Percentiles rank a stretch among this genome's conserved stretches.
These are phyloP conservation scores for Rutilus rutilus DNA, from an alignment of 2,113 vertebrate species.

Conservation along the genomic window DNA sequence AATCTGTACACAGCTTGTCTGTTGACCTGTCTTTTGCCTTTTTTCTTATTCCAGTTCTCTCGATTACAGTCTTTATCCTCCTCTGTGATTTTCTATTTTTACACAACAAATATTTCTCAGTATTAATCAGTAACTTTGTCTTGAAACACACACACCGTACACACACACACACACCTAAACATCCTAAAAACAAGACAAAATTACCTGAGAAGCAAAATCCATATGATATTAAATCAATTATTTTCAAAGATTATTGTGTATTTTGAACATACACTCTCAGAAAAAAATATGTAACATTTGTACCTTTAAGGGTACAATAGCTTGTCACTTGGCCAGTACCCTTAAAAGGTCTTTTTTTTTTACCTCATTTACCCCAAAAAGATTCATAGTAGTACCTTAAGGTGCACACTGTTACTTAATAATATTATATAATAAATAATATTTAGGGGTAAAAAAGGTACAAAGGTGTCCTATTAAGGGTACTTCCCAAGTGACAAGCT, in stretches of 20 bases:
- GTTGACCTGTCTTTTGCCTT: constrained; percentile 48
- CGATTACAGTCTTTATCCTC: neutral
- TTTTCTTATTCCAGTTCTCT: constrained; percentile 34
- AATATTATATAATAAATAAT: no score
- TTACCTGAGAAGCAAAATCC: neutral
- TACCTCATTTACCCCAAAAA: no score
- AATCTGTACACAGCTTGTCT: constrained; percentile 19
- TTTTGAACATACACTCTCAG: neutral
- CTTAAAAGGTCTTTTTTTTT: no score
- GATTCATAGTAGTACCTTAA: no score
- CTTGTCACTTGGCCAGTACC: no score
- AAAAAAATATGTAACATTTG: no score
- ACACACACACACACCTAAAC: neutral
- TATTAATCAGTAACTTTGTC: constrained; percentile 1
- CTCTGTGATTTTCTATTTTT: constrained; percentile 46
- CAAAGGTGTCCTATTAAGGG: no score
- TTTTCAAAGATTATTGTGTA: neutral
- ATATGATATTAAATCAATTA: neutral
- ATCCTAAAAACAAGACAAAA: neutral
- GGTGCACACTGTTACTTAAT: no score
- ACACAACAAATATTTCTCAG: neutral
- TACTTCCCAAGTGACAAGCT: no score
- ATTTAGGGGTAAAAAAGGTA: no score
- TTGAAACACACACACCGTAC: neutral
- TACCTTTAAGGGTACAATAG: no score